Evolutionary conservation across 2,888 invertebrate genomes (phyloP), one percentile per base, ranked within the genome.

Genomic region (Aleiodes testaceus): DNA sequence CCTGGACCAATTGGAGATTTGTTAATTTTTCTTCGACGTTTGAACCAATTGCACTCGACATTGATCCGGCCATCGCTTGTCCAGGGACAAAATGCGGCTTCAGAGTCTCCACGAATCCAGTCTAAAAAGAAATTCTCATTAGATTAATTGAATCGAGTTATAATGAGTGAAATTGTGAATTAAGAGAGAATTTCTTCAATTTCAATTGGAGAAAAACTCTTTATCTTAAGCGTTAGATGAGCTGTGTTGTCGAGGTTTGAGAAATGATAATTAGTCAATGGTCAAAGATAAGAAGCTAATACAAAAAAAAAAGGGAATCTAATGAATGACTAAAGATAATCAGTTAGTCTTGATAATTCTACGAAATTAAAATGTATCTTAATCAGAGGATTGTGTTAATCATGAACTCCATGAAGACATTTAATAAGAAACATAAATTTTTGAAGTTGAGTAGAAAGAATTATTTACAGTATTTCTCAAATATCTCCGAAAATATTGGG

Each of bases 71-170:
- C 81, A 95, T 91, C 49, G 93, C 93, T 85, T 94, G 94, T 0
- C 95, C 96, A 0, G 96, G 95, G 0, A 94, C 96, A 86, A 94
- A 97, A 85, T 96, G 95, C 0, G 96, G 95, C 76, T 95, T 95
- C 30, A 96, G 88, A 0, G 95, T 96, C 88, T 96, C 96, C 78
- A 96, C 93, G 87, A 97, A 97, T 18, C 95, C 95, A 9, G 96
- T 97, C 94, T 95, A 88, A 52, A 11, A 16, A 36, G n/a, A 49
- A 16, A 20, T 14, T 36, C 5, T 12, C 20, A 49, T 42, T 26
- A 49, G 26, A 42, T 30, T 14, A 63, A 66, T 12, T 5, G 14
- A 50, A 47, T n/a, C n/a, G n/a, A n/a, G n/a, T n/a, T n/a, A n/a
- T n/a, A 65, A 20, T 12, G 16, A 30, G 11, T 36, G 2, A 9